phyloP scores from a whole-genome alignment of 1,140 invertebrate species.

The Bombus turneri region DNA sequence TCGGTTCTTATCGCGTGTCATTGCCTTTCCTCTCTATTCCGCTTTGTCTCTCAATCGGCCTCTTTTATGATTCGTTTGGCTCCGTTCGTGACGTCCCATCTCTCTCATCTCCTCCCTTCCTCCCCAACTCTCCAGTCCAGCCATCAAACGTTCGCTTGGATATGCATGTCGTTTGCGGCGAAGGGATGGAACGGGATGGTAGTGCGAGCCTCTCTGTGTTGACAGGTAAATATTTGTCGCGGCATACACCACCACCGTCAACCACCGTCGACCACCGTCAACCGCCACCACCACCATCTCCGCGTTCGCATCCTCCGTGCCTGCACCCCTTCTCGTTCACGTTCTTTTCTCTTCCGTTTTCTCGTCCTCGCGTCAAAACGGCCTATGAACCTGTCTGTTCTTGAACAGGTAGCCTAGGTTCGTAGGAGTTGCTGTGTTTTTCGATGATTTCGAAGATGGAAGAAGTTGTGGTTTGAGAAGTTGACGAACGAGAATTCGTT shows the following conservation, averaged over 20 bases:
- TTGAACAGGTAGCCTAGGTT: neutral
- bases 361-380: slow-evolving; percentile 35
- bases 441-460: neutral
- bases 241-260: slow-evolving; percentile 76
- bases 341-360: neutral
- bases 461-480: too few species aligned
- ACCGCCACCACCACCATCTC: slow-evolving; percentile 60
- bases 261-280: slow-evolving; percentile 63
- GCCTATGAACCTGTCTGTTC: neutral
- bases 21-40: slow-evolving; percentile 21
- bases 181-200: slow-evolving; percentile 61
- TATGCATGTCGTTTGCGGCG: slow-evolving; percentile 74
- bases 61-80: slow-evolving; percentile 68
- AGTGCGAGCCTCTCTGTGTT: slow-evolving; percentile 76
- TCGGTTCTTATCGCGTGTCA: slow-evolving; percentile 53
- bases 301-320: slow-evolving; percentile 64
- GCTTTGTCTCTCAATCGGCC: slow-evolving; percentile 61
- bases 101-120: neutral
- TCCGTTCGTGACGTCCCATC: slow-evolving; percentile 25
- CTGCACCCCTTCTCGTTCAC: slow-evolving; percentile 2
- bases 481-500: too few species aligned
- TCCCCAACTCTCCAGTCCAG: slow-evolving; percentile 23
- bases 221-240: slow-evolving; percentile 81
- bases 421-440: neutral
- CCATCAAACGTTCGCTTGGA: slow-evolving; percentile 66